Base-by-base conservation (phyloP, 2,797 vertebrate genomes). In the Alexandromys oeconomus region DNA sequence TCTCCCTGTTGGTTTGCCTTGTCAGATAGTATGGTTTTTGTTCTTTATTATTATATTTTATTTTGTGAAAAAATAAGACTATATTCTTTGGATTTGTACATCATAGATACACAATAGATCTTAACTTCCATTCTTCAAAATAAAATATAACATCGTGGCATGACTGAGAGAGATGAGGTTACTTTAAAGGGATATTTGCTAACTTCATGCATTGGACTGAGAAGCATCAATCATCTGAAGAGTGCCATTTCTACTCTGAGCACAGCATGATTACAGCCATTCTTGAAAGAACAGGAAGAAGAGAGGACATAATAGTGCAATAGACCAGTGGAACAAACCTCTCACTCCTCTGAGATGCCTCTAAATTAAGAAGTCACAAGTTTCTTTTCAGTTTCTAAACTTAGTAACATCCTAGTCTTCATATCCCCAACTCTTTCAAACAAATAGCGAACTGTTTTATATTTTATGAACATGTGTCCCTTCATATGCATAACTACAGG, bases 301-400 rank as follows among this genome's bases (percentile, higher is more conserved):
- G 71, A 93, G 27, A 95, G 82, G 78, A 81, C 59, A 59, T 65
- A 71, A 51, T 34, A 89, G 15, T 87, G 65, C 69, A 67, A 92
- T 37, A 96, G 48, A 63, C 11, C 94, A 97, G 77, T 90, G 89
- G 57, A 27, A 94, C 96, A 87, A 93, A 15, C 2, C 0, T 23
- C 25, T 82, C 67, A 87, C 65, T 92, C 69, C 25, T 61, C 46
- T 91, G 65, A 77, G 95, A 17, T 37, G 17, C 73, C 93, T 97
- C 93, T 96, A 97, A 96, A 96, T 97, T 82, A 95, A 89, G 93
- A 96, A 78, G 37, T 87, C 88, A 77, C 34, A 69, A 43, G 91
- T 95, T 97, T 96, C 86, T 94, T 89, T 46, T 87, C 51, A 63
- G 71, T 87, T 96, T 96, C 90, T 93, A 97, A 98, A 91, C 97